A percentile compares a stretch with the other conserved stretches of the same genome.
These are phyloP conservation scores for Phylloscopus trochiloides DNA, from an alignment of 2,113 vertebrate species.

Conservation along the genomic window DNA sequence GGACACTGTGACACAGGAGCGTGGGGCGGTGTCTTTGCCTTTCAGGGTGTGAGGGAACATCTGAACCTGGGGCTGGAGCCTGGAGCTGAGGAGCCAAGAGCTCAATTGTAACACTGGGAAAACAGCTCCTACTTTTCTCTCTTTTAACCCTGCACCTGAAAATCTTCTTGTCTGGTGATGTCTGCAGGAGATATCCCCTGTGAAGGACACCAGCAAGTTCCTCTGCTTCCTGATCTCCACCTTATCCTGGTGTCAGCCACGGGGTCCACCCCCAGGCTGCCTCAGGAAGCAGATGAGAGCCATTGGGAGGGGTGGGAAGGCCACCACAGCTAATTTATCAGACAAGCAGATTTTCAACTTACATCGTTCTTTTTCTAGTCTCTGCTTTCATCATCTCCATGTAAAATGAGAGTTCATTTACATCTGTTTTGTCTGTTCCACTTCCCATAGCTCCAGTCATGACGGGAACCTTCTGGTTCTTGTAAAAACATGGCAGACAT, in stretches of 20 bases:
- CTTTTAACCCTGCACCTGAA: not conserved
- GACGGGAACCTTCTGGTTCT: not conserved
- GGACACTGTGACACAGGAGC: not conserved
- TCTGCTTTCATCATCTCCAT: not conserved
- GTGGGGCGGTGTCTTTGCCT: not conserved
- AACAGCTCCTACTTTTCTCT: not conserved
- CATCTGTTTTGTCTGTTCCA: not conserved
- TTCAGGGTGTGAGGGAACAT: not conserved
- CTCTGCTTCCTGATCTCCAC: not conserved
- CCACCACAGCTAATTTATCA: not conserved
- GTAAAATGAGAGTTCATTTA: not conserved
- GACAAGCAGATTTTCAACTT: not conserved
- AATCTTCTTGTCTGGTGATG: not conserved
- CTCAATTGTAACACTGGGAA: not conserved
- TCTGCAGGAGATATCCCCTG: not conserved
- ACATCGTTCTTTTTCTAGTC: not conserved
- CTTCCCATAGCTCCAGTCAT: not conserved
- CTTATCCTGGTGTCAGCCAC: not conserved
- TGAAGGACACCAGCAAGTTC: not conserved
- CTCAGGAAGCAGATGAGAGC: not conserved
- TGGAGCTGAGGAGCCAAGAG: not conserved
- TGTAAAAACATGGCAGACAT: not conserved
- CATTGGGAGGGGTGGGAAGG: not conserved
- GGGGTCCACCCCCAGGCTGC: rapidly evolving
- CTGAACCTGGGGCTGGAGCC: not conserved